phyloP scores from a whole-genome alignment of 2,888 invertebrate species.

The Spisula subtruncata region DNA sequence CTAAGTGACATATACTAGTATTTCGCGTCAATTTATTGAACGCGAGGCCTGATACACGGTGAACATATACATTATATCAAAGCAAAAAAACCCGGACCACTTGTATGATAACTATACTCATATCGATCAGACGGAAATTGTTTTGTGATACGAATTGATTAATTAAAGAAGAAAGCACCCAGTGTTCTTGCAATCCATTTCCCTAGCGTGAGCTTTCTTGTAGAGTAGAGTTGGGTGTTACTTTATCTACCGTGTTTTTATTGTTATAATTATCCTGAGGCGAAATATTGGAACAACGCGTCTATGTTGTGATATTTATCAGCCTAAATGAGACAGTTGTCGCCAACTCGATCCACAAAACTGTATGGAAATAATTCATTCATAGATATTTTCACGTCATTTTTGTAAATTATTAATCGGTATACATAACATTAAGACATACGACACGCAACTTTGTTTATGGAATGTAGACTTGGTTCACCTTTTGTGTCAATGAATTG shows the following conservation, averaged over 20 bases:
- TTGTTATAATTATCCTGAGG: conserved; percentile 3
- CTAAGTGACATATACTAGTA: too few relatives aligned
- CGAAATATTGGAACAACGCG: not conserved
- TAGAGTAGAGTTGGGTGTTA: not conserved
- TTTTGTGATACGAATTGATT: conserved; percentile 1
- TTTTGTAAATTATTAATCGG: not conserved
- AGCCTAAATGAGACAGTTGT: not conserved
- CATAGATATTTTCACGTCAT: not conserved
- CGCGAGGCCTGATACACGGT: not conserved
- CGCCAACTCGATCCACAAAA: not conserved
- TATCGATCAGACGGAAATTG: conserved; percentile 1
- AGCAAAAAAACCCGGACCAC: not conserved
- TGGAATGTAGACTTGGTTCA: not conserved
- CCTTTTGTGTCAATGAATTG: not conserved
- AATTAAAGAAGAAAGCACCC: conserved; percentile 19
- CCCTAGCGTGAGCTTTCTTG: not conserved
- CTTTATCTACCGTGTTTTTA: conserved; percentile 7
- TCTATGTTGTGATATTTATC: conserved; percentile 1
- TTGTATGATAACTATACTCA: not conserved
- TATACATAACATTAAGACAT: not conserved
- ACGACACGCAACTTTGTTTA: not conserved
- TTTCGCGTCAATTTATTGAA: not conserved
- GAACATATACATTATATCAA: not conserved
- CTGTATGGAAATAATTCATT: not conserved
- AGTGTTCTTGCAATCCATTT: not conserved